Evolutionary conservation across 2,113 vertebrate genomes (phyloP), one percentile per base, ranked within the genome.

Genomic region (Tyto alba): DNA sequence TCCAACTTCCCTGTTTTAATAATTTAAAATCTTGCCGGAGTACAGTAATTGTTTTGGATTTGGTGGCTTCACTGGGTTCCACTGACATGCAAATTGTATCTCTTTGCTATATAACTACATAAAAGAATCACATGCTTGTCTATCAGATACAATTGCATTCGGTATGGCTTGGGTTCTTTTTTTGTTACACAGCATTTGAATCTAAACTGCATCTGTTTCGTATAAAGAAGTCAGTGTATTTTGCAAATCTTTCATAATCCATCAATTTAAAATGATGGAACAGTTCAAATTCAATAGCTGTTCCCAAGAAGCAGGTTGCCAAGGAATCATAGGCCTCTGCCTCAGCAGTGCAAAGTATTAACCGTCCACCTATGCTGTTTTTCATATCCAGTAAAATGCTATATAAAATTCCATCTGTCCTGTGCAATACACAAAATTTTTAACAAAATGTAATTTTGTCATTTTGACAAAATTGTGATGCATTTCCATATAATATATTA

Each of bases 321-420:
- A 45, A 41, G 36, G 87, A 47, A 16, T 68, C 29, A 43, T 57
- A 85, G 50, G 29, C 53, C 45, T 88, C 11, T 76, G 29, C 30
- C 40, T 75, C 19, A 64, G 17, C 79, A 67, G 19, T 63, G 41
- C 4, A 1, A 26, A 16, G 30, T 57, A 20, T 21, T 38, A 93
- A 41, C 9, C 16, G 52, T 66, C 53, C 32, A 90, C 30, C 30
- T 85, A 20, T 75, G 22, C n/a, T 94, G 15, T 22, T 93, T 96
- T 95, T 96, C 89, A 85, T 94, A 83, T 80, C 38, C 73, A 79
- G 59, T 89, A 93, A 68, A 95, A 85, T 56, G 93, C 67, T 93
- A 8, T 59, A 30, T 63, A 68, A 85, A 96, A 91, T 96, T 96
- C 66, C 85, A 93, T 73, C 81, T 93, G 68, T 85, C 92, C 38